Evolutionary conservation across 1,140 invertebrate species (phyloP).

Genomic region (Gryon sp.): DNA sequence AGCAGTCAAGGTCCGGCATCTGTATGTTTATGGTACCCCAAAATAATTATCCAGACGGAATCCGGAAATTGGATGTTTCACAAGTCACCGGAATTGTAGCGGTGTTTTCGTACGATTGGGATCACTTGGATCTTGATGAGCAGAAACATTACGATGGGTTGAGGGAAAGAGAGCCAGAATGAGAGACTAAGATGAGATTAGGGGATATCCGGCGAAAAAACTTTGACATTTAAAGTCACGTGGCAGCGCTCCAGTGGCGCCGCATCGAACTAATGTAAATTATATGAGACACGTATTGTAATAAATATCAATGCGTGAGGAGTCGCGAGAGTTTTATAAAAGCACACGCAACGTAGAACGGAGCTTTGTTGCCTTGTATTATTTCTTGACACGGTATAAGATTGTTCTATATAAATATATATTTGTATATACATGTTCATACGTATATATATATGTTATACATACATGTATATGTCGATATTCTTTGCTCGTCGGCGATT

Average conservation of each 20-base stretch:
- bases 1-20: constrained; percentile 12
- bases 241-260: constrained; percentile 27
- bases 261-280: constrained; percentile 40
- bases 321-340: constrained; percentile 30
- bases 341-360: no score
- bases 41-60: constrained; percentile 13
- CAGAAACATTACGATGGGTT: constrained; percentile 53
- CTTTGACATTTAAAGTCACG: constrained; percentile 12
- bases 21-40: constrained; percentile 16
- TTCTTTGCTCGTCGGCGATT: constrained; percentile 12
- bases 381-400: no score
- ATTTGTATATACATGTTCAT: no score
- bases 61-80: constrained; percentile 13
- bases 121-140: no score
- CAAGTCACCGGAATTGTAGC: no score
- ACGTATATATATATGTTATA: no score
- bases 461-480: no score
- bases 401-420: no score
- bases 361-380: no score
- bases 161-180: no score
- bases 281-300: constrained; percentile 49
- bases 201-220: background rate
- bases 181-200: no score
- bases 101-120: no score
- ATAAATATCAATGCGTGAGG: constrained; percentile 43